These are phyloP conservation scores for Cladopsammia gracilis DNA, from an alignment of 64 coral and sea anemone species.

Conservation along the genomic window DNA sequence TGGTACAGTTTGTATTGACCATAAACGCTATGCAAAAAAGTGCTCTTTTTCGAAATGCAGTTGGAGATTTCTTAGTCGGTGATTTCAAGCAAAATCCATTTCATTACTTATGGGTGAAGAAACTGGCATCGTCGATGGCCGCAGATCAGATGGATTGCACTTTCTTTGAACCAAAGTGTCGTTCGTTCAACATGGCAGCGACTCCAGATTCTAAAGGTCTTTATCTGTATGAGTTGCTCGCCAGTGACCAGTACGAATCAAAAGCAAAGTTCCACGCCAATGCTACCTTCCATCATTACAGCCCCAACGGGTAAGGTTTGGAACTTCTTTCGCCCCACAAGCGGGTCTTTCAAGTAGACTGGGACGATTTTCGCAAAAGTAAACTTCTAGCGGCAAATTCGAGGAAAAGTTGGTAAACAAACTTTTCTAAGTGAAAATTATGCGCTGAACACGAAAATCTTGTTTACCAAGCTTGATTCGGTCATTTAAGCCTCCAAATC, in stretches of 20 bases:
- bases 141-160: not conserved
- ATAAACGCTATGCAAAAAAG: not conserved
- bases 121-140: too few relatives aligned
- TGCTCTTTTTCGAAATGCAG: not conserved
- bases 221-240: not conserved
- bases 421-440: too few relatives aligned
- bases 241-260: not conserved
- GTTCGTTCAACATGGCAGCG: not conserved
- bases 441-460: too few relatives aligned
- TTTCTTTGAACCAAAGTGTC: not conserved
- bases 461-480: too few relatives aligned
- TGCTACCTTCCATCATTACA: constrained; percentile 2
- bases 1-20: too few relatives aligned
- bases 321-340: not conserved
- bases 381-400: too few relatives aligned
- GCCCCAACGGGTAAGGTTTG: not conserved
- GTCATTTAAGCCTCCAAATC: too few relatives aligned
- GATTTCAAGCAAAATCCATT: not conserved
- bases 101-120: not conserved
- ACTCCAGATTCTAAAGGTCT: not conserved
- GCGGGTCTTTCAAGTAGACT: too few relatives aligned
- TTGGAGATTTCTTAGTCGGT: not conserved
- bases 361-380: too few relatives aligned
- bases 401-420: too few relatives aligned
- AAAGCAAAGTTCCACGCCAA: not conserved